These are phyloP conservation scores for Euwallacea similis DNA, from an alignment of 1,140 invertebrate genomes.

Conservation along the genomic window DNA sequence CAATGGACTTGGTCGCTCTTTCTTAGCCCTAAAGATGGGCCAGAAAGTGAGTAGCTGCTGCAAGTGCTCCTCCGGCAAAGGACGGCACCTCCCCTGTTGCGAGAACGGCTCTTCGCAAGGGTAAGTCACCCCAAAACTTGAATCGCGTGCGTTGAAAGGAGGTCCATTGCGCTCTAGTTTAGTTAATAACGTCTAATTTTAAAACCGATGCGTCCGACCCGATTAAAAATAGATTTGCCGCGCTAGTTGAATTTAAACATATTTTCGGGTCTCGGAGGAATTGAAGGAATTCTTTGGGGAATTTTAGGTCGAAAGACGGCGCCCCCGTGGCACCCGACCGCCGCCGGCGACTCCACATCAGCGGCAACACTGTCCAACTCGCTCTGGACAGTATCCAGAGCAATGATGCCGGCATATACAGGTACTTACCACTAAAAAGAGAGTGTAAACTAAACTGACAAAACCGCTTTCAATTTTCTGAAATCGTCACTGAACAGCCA, in stretches of 20 bases:
- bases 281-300: neutral
- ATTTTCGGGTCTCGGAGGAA: too few species aligned
- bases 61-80: constrained; percentile 40
- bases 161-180: too few species aligned
- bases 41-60: constrained; percentile 45
- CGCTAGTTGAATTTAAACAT: too few species aligned
- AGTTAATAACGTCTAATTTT: constrained; percentile 23
- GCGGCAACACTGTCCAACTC: constrained; percentile 58
- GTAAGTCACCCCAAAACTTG: constrained; percentile 18
- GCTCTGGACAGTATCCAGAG: constrained; percentile 58
- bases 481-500: constrained; percentile 21
- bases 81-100: constrained; percentile 35
- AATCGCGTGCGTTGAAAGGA: too few species aligned
- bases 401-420: constrained; percentile 61
- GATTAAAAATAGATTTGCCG: constrained; percentile 13
- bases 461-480: too few species aligned
- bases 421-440: constrained; percentile 6
- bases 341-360: constrained; percentile 44
- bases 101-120: constrained; percentile 34
- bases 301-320: constrained; percentile 52
- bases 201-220: neutral
- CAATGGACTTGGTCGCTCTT: neutral
- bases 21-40: constrained; percentile 33
- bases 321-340: constrained; percentile 46
- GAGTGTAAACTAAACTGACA: neutral